Base-by-base conservation (phyloP, 2,888 invertebrate genomes). In the Caenorhabditis angaria region DNA sequence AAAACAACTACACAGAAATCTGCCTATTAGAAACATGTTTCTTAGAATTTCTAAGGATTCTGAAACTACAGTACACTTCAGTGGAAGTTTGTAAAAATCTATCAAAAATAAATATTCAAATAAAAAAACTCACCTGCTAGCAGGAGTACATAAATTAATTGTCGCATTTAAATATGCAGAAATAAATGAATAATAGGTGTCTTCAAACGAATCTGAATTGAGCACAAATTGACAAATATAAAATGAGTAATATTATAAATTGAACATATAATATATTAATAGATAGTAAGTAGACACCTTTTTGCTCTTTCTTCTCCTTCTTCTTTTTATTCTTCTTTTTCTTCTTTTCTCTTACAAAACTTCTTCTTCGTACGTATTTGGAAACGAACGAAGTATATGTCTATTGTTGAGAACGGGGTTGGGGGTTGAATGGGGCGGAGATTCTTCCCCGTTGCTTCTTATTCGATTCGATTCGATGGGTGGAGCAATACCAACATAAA, bases 111-210 rank as follows among this genome's bases (percentile, higher is more conserved):
- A 35, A 32, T 51, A 54, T 48, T 48, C 22, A n/a, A 58, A 35
- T 55, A 18, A 66, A 20, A 50, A 51, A 51, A 32, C 70, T 61
- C 27, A 72, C 72, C 72, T 72, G 72, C 72, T 58, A 72, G 67
- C 72, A 72, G 67, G 72, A 72, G 72, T 53, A 72, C 32, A 65
- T 61, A 56, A 27, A 67, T 61, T 53, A 61, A 55, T 50, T 67
- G 64, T 55, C 71, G 71, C 71, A 71, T 71, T 56, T 41, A 41
- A 25, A 27, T 54, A 54, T 54, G 25, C 27, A 18, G 10, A 54
- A 27, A 54, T 8, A 51, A 18, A 27, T 54, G 57, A 2, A n/a
- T 59, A 25, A 47, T n/a, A 29, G 12, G 25, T 58, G 41, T 41
- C 41, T 35, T 20, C n/a, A 47, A 50, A 50, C 8, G 51, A 61